Evolutionary conservation across 2,797 vertebrate genomes (phyloP).

Genomic region (Thalassophryne amazonica): DNA sequence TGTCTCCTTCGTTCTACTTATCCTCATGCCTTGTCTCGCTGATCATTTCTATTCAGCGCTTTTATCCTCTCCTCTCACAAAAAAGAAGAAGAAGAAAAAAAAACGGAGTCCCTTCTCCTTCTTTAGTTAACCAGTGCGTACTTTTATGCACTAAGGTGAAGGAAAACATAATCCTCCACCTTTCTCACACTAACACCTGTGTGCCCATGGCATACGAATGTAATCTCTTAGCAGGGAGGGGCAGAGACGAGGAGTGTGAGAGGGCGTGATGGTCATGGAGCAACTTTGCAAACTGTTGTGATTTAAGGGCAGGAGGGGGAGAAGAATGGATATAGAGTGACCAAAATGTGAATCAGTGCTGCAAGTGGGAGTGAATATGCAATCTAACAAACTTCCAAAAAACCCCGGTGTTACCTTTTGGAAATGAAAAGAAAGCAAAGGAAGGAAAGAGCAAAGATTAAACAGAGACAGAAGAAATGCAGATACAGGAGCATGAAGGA

Average conservation of each 20-base stretch:
- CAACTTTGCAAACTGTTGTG: slow-evolving; percentile 11
- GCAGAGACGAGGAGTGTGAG: slow-evolving; percentile 14
- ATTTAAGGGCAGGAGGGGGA: slow-evolving; percentile 25
- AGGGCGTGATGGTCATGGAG: slow-evolving; percentile 20
- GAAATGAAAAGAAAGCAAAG: no score
- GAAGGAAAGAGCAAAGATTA: no score
- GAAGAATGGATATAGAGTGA: slow-evolving; percentile 16
- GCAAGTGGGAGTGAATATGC: no score
- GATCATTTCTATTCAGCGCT: neutral
- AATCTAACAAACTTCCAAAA: no score
- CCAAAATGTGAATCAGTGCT: slow-evolving; percentile 24
- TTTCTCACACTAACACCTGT: slow-evolving; percentile 30
- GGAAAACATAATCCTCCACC: slow-evolving; percentile 29
- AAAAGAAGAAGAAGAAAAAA: no score
- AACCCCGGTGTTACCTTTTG: no score
- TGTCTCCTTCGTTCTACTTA: neutral
- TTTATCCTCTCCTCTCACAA: neutral
- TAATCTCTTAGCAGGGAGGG: slow-evolving; percentile 38
- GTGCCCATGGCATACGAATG: slow-evolving; percentile 37
- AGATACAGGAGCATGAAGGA: no score
- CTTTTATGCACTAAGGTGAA: slow-evolving; percentile 20
- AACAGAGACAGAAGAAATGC: no score
- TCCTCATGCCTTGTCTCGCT: neutral
- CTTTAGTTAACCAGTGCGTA: slow-evolving; percentile 12
- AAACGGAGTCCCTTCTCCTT: no score